Base-by-base conservation (phyloP, 2,888 invertebrate genomes). In the Eledone cirrhosa region DNA sequence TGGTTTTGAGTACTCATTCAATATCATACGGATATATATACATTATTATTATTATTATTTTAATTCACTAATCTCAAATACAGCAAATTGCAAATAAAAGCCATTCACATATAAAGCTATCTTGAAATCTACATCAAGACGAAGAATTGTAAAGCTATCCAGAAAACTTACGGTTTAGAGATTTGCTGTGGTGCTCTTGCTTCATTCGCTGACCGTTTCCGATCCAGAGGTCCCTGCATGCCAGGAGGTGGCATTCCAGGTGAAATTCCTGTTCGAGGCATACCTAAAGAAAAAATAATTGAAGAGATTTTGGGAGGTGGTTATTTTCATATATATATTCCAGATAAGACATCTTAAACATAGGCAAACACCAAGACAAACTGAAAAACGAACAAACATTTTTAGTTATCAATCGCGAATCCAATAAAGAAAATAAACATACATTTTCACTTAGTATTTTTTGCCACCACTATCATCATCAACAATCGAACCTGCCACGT, bases 221-320 rank as follows among this genome's bases (percentile, higher is more conserved):
- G 84, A 81, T 88, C 87, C 86, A 87, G 84, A 16, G 79, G 86
- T 85, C 16, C 85, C 83, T 69, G 86, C 87, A 48, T 82, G 84
- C 78, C 47, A 81, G 83, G 67, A 86, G 87, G 27, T 22, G 86
- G 86, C 87, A 87, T 86, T 1, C 86, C 86, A n/a, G 86, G 85
- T 0, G 85, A 84, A 84, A 86, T 87, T 14, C 87, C 87, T 24
- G 87, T 84, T 2, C 88, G 81, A 0, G 85, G 82, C 87, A 87
- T 87, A 77, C 86, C 87, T 88, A 83, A 31, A 80, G 81, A 27
- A 80, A 22, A 79, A 76, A 69, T 13, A 72, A n/a, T 72, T 19
- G 5, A 29, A 69, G 11, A 41, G 41, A 41, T 41, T 41, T 41
- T 41, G 41, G 41, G 5, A 11, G 33, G 41, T 41, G 41, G 11